These are phyloP conservation scores for Saccostrea echinata DNA, from an alignment of 1,140 invertebrate species.

Conservation along the genomic window DNA sequence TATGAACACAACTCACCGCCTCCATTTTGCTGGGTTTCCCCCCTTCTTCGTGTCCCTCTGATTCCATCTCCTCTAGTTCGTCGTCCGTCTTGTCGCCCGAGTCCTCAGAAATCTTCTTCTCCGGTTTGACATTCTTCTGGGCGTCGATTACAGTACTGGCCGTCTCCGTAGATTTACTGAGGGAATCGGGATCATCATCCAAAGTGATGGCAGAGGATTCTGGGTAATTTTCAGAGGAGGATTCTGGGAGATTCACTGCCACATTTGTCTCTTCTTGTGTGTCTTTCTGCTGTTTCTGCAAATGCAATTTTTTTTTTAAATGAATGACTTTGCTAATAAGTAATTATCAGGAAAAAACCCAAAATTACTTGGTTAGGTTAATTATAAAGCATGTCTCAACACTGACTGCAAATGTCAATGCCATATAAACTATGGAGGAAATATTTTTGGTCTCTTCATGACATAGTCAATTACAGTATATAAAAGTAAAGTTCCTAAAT, in stretches of 20 bases:
- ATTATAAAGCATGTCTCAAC: too few relatives aligned
- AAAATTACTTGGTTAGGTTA: too few relatives aligned
- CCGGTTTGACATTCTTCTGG: background rate
- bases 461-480: too few relatives aligned
- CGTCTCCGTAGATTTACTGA: constrained; percentile 27
- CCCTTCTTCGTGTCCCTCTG: background rate
- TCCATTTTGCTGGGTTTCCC: background rate
- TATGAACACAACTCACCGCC: background rate
- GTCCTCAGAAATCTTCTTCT: constrained; percentile 18
- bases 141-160: background rate
- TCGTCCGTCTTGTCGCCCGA: background rate
- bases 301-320: too few relatives aligned
- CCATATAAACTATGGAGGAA: too few relatives aligned
- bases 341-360: too few relatives aligned
- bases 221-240: constrained; percentile 24
- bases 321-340: too few relatives aligned
- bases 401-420: too few relatives aligned
- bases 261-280: background rate
- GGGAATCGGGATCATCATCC: constrained; percentile 10
- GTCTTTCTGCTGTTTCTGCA: background rate
- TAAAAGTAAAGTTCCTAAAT: too few relatives aligned
- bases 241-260: background rate
- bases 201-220: background rate
- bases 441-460: too few relatives aligned
- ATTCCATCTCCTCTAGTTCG: constrained; percentile 36